Base-by-base conservation (phyloP, 2,113 vertebrate species). In the Cyanoderma ruficeps region DNA sequence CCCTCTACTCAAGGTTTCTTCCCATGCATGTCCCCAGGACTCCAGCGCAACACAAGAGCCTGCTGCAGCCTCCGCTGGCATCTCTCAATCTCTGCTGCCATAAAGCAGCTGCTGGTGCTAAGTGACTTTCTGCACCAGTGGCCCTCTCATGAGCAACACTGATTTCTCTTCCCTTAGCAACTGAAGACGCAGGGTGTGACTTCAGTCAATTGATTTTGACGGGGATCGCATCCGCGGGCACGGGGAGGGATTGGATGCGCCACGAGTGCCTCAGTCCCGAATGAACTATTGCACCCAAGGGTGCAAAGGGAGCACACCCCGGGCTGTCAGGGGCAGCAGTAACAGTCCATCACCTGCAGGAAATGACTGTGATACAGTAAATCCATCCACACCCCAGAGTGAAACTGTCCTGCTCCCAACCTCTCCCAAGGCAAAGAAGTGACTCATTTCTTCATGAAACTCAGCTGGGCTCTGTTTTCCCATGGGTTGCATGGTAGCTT, bases 101-200 rank as follows among this genome's bases (percentile, higher is more conserved):
- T 15, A 50, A 79, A 93, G 82, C 96, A 97, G 94, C 94, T 95
- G 89, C 63, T 79, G 33, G 37, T 35, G 67, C 81, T 83, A 78
- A 97, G 94, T 78, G 78, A 39, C 89, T 91, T 96, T 96, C 94
- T 94, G 95, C 95, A 88, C 84, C 94, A 94, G 69, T 1, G 17
- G 47, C 41, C 87, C 71, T 67, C 89, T 88, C 77, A n/a, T 22
- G 74, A 94, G 82, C 84, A 83, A 9, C 89, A 15, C 68, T 30
- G 83, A 49, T 92, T 83, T 83, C 65, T 61, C 91, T 80, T 69
- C 28, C 89, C 91, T 91, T 71, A 86, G 94, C 87, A 91, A 55
- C 84, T 91, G 94, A 64, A 88, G 93, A 74, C 28, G 87, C 63
- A 52, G 86, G 81, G 82, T 42, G 74, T 82, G 87, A 91, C 84